phyloP scores from a whole-genome alignment of 2,113 vertebrate genomes.

The Nannospalax galili region DNA sequence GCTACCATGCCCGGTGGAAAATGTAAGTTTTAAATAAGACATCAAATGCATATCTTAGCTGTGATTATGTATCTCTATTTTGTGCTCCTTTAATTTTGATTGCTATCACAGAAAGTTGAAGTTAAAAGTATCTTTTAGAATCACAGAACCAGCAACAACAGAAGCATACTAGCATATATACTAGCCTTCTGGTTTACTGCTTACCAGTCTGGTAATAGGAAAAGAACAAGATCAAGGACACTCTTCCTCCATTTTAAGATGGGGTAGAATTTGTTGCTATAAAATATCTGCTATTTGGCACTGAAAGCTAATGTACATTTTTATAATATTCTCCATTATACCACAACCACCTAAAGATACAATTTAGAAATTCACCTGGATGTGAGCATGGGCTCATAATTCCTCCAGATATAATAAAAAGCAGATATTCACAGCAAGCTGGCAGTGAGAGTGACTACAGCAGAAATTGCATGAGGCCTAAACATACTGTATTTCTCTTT shows the following conservation, averaged over 20 bases:
- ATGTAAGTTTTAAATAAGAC: slow-evolving; percentile 1
- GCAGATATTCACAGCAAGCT: not conserved
- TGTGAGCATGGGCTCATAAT: not conserved
- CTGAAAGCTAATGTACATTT: not conserved
- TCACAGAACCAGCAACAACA: not conserved
- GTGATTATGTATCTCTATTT: slow-evolving; percentile 11
- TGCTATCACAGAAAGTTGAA: not conserved
- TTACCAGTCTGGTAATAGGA: not conserved
- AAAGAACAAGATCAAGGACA: not conserved
- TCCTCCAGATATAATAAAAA: not conserved
- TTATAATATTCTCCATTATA: not conserved
- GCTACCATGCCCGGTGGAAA: too few relatives aligned
- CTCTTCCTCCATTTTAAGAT: not conserved
- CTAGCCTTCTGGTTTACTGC: not conserved
- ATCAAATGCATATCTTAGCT: not conserved
- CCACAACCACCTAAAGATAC: not conserved
- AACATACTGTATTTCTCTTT: not conserved
- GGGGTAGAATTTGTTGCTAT: not conserved
- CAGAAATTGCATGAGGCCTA: not conserved
- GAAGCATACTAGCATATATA: not conserved
- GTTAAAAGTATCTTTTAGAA: slow-evolving; percentile 1
- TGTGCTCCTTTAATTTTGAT: slow-evolving; percentile 3
- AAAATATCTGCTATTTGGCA: not conserved
- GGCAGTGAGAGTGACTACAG: not conserved
- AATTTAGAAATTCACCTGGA: not conserved